These are phyloP conservation scores for Pseudolaguvia tuberculata DNA, from an alignment of 2,113 vertebrate species.

Conservation along the genomic window DNA sequence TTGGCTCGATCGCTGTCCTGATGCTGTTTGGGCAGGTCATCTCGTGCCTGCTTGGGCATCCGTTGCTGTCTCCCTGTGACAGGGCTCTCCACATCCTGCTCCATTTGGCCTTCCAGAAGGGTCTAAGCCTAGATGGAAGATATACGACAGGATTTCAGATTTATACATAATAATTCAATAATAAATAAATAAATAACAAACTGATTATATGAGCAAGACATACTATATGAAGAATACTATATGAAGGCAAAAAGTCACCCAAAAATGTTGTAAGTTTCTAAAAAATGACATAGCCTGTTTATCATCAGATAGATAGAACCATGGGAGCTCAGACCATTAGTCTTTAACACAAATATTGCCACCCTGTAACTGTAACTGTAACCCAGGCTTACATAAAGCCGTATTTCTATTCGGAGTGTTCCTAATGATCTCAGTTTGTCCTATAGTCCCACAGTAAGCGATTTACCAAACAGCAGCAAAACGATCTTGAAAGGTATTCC, in stretches of 20 bases:
- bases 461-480: conserved; percentile 10
- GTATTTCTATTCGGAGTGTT: neutral
- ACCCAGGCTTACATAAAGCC: neutral
- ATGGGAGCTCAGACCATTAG: conserved; percentile 2
- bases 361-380: neutral
- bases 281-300: neutral
- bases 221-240: no score
- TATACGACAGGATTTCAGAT: conserved; percentile 11
- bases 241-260: no score
- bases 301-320: neutral
- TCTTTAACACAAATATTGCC: conserved; percentile 8
- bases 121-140: conserved; percentile 73
- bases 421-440: neutral
- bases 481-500: conserved; percentile 8
- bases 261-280: no score
- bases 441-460: no score
- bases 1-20: conserved; percentile 73
- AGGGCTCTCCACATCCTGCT: conserved; percentile 97
- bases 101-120: conserved; percentile 83
- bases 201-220: no score
- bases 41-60: conserved; percentile 85
- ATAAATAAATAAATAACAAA: no score
- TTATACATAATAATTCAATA: neutral
- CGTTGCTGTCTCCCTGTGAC: conserved; percentile 80
- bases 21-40: conserved; percentile 80